phyloP scores from a whole-genome alignment of 2,888 invertebrate genomes.

The Villa cingulata region DNA sequence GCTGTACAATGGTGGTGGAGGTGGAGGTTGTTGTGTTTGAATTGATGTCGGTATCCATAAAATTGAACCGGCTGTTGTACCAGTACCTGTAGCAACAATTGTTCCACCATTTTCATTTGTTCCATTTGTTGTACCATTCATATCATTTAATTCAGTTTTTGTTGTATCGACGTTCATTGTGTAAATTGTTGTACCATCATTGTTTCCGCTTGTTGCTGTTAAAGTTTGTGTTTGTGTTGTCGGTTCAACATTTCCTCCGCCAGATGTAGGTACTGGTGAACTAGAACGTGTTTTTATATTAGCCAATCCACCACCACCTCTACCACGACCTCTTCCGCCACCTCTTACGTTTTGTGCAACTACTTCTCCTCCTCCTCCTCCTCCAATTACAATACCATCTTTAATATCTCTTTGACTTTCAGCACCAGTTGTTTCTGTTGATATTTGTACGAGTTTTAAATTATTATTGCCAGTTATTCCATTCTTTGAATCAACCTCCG shows the following conservation, averaged over 20 bases:
- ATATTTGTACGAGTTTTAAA: not conserved
- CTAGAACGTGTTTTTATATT: not conserved
- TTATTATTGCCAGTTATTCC: not conserved
- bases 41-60: conserved; percentile 8
- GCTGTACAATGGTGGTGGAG: conserved; percentile 32
- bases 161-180: not conserved
- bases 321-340: not conserved
- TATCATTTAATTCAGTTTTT: not conserved
- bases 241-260: not conserved
- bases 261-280: not conserved
- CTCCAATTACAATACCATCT: not conserved
- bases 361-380: not conserved
- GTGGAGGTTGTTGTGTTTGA: conserved; percentile 25
- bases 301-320: not conserved
- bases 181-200: too few relatives aligned
- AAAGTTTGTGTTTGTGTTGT: not conserved
- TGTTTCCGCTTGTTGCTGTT: not conserved
- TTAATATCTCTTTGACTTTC: not conserved
- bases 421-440: not conserved
- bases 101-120: not conserved
- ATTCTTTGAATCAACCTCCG: not conserved
- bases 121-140: not conserved
- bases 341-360: too few relatives aligned
- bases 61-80: conserved; percentile 1
- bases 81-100: not conserved